Percentiles rank a stretch among this genome's conserved stretches.
phyloP scores from a whole-genome alignment of 2,113 vertebrate species.

The Megaceryle maxima region DNA sequence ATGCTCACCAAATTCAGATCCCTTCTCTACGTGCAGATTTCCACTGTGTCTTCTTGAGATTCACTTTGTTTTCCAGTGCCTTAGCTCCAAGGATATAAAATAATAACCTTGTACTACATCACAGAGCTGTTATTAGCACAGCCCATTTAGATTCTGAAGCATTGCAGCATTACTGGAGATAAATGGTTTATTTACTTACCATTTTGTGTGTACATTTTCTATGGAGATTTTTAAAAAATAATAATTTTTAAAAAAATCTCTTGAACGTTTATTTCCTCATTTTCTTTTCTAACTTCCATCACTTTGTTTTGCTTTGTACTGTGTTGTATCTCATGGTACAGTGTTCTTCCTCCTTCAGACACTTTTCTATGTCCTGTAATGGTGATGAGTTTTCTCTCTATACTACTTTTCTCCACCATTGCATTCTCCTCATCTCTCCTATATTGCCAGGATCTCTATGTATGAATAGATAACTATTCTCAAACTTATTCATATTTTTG shows the following conservation, averaged over 20 bases:
- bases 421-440: background rate
- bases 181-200: background rate
- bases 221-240: background rate
- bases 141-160: background rate
- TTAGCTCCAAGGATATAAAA: background rate
- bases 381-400: background rate
- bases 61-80: background rate
- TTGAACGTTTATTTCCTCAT: background rate
- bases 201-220: background rate
- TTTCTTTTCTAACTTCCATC: background rate
- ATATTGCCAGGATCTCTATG: background rate
- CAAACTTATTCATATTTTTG: background rate
- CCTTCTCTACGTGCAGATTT: background rate
- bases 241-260: background rate
- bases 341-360: background rate
- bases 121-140: background rate
- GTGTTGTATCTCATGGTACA: background rate
- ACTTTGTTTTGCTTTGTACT: background rate
- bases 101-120: background rate
- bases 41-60: background rate
- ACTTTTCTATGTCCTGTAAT: background rate
- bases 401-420: background rate
- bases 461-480: background rate
- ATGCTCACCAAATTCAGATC: background rate
- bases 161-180: background rate